A percentile compares a stretch with the other conserved stretches of the same genome.
phyloP scores from a whole-genome alignment of 2,113 vertebrate genomes.

The Varanus komodoensis region DNA sequence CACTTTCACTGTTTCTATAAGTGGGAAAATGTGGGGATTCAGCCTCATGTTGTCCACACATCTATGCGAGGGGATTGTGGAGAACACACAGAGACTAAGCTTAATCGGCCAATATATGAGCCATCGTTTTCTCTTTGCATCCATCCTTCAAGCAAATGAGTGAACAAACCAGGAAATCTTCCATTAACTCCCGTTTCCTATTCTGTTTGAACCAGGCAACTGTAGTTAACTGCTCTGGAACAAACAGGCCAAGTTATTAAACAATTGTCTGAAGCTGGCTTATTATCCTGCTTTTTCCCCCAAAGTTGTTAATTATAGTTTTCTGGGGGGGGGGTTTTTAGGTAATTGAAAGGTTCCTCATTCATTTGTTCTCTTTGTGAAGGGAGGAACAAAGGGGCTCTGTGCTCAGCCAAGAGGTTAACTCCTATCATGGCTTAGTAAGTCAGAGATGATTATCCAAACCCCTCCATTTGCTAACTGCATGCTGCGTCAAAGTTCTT shows the following conservation, averaged over 20 bases:
- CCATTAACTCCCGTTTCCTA: background rate
- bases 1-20: background rate
- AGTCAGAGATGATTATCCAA: background rate
- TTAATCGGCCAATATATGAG: background rate
- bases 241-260: background rate
- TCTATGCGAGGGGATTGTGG: background rate
- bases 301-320: background rate
- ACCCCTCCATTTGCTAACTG: background rate
- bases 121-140: background rate
- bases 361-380: background rate
- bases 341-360: background rate
- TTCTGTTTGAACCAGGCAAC: background rate
- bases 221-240: background rate
- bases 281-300: background rate
- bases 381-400: background rate
- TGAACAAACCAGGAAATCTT: background rate
- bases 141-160: background rate
- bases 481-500: background rate
- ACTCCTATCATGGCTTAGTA: background rate
- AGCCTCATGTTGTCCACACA: background rate
- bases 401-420: background rate
- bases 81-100: background rate
- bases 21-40: background rate
- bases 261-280: background rate
- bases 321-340: background rate